Conservation (phyloP, 2,113 vertebrate genomes). For the Campylomormyrus tamandua region DNA sequence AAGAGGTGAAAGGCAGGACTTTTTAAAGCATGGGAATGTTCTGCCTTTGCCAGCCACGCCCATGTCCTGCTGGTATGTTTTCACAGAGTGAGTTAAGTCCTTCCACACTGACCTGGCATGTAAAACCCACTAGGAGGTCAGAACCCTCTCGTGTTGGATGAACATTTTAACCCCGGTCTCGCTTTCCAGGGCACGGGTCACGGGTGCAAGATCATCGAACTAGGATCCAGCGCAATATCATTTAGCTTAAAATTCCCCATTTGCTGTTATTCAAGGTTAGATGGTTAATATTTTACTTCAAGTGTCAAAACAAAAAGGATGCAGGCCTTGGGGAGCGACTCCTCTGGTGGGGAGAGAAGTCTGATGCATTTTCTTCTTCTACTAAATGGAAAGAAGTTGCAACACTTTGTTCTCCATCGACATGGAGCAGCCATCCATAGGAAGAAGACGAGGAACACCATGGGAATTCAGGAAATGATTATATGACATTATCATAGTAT, state of each 20-base stretch:
- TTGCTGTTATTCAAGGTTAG: not conserved
- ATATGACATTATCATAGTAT: not conserved
- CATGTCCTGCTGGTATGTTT: not conserved
- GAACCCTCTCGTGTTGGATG: not conserved
- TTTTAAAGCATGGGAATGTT: constrained; percentile 20
- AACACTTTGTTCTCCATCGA: not conserved
- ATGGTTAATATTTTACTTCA: not conserved
- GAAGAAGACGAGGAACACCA: not conserved
- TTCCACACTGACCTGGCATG: not conserved
- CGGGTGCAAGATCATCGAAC: not conserved
- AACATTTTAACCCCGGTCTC: not conserved
- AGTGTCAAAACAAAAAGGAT: not conserved
- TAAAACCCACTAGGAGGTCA: not conserved
- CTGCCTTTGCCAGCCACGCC: constrained; percentile 23
- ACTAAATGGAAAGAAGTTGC: not conserved
- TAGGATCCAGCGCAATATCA: not conserved
- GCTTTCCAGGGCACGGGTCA: not conserved
- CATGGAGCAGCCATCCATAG: not conserved
- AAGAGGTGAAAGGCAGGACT: constrained; percentile 7
- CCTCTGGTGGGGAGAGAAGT: not conserved
- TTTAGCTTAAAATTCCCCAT: not conserved
- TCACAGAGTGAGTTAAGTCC: constrained; percentile 15
- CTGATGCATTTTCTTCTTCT: not conserved
- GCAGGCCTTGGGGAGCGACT: not conserved
- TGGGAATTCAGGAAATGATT: not conserved